A percentile compares a stretch with the other conserved stretches of the same genome.
phyloP scores from a whole-genome alignment of 2,888 invertebrate species.

The Drosophila maculinotata region DNA sequence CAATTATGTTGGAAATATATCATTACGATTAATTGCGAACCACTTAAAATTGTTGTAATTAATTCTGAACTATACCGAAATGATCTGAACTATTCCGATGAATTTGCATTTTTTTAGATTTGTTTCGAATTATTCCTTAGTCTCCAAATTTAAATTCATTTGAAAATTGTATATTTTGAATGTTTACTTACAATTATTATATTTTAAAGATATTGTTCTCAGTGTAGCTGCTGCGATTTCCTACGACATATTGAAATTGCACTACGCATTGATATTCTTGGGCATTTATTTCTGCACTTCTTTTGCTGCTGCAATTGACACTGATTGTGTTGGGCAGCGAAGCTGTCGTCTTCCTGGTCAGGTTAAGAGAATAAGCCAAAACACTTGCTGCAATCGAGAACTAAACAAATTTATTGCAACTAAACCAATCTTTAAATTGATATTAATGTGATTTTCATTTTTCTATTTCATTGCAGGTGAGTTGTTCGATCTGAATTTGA shows the following conservation, averaged over 20 bases:
- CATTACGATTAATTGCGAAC: too few relatives aligned
- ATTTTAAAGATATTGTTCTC: background rate
- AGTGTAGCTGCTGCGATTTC: slow-evolving; percentile 24
- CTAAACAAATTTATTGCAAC: slow-evolving; percentile 23
- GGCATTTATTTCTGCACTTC: slow-evolving; percentile 32
- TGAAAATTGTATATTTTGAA: too few relatives aligned
- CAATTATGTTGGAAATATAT: too few relatives aligned
- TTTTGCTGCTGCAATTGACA: slow-evolving; percentile 45
- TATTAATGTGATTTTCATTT: slow-evolving; percentile 38
- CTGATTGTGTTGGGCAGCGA: slow-evolving; percentile 53
- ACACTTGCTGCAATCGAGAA: slow-evolving; percentile 23
- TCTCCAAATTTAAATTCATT: too few relatives aligned
- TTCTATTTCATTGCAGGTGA: slow-evolving; percentile 53
- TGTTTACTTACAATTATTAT: too few relatives aligned
- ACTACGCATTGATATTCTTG: slow-evolving; percentile 39
- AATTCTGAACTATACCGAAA: too few relatives aligned
- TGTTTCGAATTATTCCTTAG: too few relatives aligned
- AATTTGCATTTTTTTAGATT: too few relatives aligned
- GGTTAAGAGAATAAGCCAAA: slow-evolving; percentile 1
- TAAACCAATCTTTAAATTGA: slow-evolving; percentile 31
- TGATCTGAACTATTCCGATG: too few relatives aligned
- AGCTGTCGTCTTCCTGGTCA: slow-evolving; percentile 7
- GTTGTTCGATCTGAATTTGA: slow-evolving; percentile 22
- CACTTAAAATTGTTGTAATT: too few relatives aligned
- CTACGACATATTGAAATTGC: slow-evolving; percentile 48